Evolutionary conservation across 2,888 invertebrate species (phyloP), one percentile per base, ranked within the genome.

Genomic region (Xanthorhoe spadicearia): DNA sequence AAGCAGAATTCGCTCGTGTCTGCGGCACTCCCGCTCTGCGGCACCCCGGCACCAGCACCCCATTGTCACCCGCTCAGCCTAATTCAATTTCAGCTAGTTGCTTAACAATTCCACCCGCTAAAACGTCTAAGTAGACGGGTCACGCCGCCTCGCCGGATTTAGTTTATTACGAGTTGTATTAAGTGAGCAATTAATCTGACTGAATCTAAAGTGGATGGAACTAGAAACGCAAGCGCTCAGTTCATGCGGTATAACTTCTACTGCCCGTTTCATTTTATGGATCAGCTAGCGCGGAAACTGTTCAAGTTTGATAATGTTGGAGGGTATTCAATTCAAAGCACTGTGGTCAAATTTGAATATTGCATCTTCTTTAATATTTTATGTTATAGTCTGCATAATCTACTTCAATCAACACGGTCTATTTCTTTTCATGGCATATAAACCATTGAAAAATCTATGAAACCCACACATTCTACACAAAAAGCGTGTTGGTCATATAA

Each of bases 131-230:
- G 84, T 86, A 85, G 85, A 86, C 82, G 82, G 83, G 84, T 86
- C 86, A 85, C 83, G 82, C 81, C 78, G 82, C 78, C 78, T 79
- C 78, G 82, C 78, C 78, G 77, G 83, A 86, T 89, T 88, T 84
- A 85, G 84, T 88, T 88, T 85, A 87, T 87, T 86, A 86, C 85
- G 78, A 87, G 78, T 79, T 83, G 79, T 83, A 83, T 86, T 88
- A 88, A 87, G 82, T 83, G 82, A 83, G 79, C 83, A 86, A 87
- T 87, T 86, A 84, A 86, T 87, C 83, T 71, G 69, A 70, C 72
- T 80, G 77, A 84, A 83, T 84, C 77, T 77, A 76, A 82, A 85
- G 83, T 83, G 79, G 79, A 77, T 78, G 68, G 75, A 84, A 83
- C 81, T 82, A 82, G 80, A 79, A 82, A 80, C 80, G 80, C 81